Evolutionary conservation across 1,140 invertebrate species (phyloP).

Genomic region (Solen grandis): DNA sequence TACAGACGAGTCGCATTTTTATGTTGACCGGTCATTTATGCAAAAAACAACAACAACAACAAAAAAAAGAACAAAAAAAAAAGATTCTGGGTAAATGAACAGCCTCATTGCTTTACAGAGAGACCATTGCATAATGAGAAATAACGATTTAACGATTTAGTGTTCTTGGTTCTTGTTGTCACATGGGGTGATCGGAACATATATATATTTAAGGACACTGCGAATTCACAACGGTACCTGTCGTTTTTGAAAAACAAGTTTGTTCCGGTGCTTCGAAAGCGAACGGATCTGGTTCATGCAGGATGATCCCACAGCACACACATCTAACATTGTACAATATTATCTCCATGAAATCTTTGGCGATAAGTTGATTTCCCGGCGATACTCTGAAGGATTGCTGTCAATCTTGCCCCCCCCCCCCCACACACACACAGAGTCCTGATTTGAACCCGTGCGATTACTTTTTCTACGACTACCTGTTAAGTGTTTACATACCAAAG

Average conservation of each 20-base stretch:
- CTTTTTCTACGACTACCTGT: no score
- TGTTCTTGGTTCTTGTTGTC: background rate
- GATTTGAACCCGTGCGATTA: no score
- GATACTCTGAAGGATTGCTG: background rate
- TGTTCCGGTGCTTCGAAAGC: background rate
- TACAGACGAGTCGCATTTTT: background rate
- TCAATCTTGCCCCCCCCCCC: no score
- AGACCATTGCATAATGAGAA: background rate
- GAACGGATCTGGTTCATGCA: slow-evolving; percentile 14
- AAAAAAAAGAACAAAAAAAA: no score
- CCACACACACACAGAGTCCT: no score
- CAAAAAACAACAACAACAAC: no score
- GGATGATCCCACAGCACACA: background rate
- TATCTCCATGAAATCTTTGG: background rate
- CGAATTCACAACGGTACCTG: background rate
- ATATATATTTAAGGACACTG: background rate
- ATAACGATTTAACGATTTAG: no score
- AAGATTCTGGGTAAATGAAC: background rate
- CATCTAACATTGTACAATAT: slow-evolving; percentile 6
- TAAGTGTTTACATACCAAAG: no score
- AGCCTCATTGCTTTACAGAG: background rate
- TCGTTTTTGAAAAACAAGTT: no score
- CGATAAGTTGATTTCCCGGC: background rate
- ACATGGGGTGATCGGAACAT: slow-evolving; percentile 1
- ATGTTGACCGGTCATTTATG: background rate